A percentile compares a stretch with the other conserved stretches of the same genome.
Evolutionary conservation across 2,113 vertebrate species (phyloP).

Genomic region (Hippocampus barbouri): DNA sequence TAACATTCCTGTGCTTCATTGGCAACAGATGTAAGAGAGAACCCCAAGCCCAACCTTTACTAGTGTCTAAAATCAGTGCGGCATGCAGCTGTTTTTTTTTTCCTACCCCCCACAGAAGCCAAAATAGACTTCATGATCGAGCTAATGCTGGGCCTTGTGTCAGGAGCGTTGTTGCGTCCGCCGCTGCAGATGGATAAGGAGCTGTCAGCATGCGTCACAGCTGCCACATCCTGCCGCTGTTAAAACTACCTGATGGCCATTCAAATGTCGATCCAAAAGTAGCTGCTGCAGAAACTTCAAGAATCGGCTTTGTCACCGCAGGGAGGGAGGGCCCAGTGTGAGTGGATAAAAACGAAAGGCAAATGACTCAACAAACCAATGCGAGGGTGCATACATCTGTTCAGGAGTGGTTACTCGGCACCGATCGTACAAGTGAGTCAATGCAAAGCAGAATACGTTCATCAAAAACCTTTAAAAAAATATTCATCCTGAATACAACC

Average conservation of each 20-base stretch:
- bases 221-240: slow-evolving; percentile 45
- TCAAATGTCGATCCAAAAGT: slow-evolving; percentile 25
- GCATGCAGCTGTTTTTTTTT: slow-evolving; percentile 70
- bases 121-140: slow-evolving; percentile 68
- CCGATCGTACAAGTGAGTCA: background rate
- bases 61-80: slow-evolving; percentile 62
- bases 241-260: slow-evolving; percentile 36
- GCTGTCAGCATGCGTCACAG: slow-evolving; percentile 61
- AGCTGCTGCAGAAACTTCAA: slow-evolving; percentile 17
- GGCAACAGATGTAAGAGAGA: slow-evolving; percentile 73
- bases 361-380: slow-evolving; percentile 11
- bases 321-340: slow-evolving; percentile 4
- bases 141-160: slow-evolving; percentile 58
- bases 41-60: slow-evolving; percentile 54
- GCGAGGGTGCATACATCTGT: slow-evolving; percentile 15
- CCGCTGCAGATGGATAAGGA: slow-evolving; percentile 62
- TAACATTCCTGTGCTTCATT: slow-evolving; percentile 74
- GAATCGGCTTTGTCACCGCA: slow-evolving; percentile 3
- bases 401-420: slow-evolving; percentile 10
- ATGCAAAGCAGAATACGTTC: background rate
- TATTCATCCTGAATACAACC: too few species aligned
- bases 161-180: slow-evolving; percentile 41
- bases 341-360: slow-evolving; percentile 9
- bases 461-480: background rate
- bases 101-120: slow-evolving; percentile 54